These are phyloP conservation scores for Eulemur rubriventer DNA, from an alignment of 2,797 vertebrate species.

Conservation along the genomic window DNA sequence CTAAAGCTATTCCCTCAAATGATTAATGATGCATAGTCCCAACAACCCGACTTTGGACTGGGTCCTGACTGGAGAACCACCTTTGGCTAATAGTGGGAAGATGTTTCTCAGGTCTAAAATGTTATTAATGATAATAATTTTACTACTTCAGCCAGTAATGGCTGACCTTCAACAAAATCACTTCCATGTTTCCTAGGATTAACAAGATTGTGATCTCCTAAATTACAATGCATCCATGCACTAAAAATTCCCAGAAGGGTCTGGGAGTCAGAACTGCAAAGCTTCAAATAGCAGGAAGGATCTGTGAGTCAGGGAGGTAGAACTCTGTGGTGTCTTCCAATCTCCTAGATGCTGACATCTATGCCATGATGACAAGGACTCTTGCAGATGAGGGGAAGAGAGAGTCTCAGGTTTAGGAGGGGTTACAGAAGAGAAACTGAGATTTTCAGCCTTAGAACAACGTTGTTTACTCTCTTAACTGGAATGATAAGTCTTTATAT, in stretches of 20 bases:
- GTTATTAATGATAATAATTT: background rate
- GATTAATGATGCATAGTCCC: background rate
- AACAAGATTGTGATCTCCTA: background rate
- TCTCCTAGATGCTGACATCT: background rate
- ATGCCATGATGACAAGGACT: background rate
- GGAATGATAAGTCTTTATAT: background rate
- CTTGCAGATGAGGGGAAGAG: background rate
- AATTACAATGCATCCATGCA: background rate
- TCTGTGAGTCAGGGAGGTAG: background rate
- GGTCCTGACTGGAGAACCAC: background rate
- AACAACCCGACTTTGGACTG: background rate
- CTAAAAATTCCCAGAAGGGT: background rate
- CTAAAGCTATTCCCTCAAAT: background rate
- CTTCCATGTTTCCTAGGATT: background rate
- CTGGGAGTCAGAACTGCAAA: background rate
- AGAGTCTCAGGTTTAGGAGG: background rate
- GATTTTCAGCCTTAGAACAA: background rate
- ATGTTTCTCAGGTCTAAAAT: conserved; percentile 26
- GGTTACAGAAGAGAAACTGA: background rate
- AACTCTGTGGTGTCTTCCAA: background rate
- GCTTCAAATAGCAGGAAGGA: background rate
- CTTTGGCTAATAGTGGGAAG: background rate
- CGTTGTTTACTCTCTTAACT: background rate
- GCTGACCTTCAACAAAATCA: conserved; percentile 35
- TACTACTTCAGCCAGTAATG: background rate